These are phyloP conservation scores for Escarpia spicata DNA, from an alignment of 2,888 invertebrate species.

Conservation along the genomic window DNA sequence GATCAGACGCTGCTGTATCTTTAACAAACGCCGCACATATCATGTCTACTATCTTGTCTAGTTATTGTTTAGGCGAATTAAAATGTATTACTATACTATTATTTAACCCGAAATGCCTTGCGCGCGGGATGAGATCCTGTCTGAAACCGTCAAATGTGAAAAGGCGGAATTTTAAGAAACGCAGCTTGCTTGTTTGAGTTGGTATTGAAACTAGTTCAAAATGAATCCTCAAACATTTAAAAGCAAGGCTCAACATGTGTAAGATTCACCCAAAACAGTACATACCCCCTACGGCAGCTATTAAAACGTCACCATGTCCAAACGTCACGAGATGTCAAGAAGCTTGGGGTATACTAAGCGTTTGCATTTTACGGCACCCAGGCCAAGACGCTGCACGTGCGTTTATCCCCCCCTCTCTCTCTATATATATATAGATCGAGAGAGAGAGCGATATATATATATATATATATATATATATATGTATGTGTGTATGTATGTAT, in stretches of 20 bases:
- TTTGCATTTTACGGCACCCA: neutral
- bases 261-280: neutral
- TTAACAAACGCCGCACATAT: too few species aligned
- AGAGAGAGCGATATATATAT: too few species aligned
- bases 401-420: too few species aligned
- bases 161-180: neutral
- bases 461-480: too few species aligned
- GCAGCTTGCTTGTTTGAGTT: neutral
- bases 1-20: too few species aligned
- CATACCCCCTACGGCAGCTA: too few species aligned
- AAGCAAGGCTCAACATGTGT: neutral
- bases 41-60: too few species aligned
- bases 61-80: too few species aligned
- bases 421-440: too few species aligned
- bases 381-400: too few species aligned
- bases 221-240: neutral
- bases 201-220: neutral
- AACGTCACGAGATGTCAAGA: neutral
- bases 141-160: neutral
- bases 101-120: neutral
- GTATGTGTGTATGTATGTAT: too few species aligned
- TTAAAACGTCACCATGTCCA: neutral
- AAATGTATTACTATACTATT: neutral
- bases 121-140: neutral
- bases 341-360: neutral